Evolutionary conservation across 2,888 invertebrate genomes (phyloP), one percentile per base, ranked within the genome.

Genomic region (Caenorhabditis sulstoni): DNA sequence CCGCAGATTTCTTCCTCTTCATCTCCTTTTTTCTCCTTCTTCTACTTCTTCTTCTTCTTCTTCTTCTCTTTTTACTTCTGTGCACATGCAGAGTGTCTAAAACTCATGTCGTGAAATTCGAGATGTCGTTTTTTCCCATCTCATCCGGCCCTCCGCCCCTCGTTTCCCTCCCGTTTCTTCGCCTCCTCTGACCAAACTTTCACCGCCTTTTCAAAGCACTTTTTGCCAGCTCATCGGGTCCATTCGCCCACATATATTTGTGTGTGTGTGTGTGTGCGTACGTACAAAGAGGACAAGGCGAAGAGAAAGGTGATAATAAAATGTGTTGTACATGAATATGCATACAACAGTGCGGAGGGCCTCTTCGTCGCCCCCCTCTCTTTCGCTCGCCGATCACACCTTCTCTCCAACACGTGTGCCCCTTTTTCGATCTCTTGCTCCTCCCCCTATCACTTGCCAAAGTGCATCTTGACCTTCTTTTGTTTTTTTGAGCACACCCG

Each of bases 51-150:
- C 39, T 58, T n/a, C 41, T 49, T 14, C 49, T 23, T 23, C 16
- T 57, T 49, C 37, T 22, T 47, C 29, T 70, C 55, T 57, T 62
- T 45, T 45, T 62, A 23, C 7, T 71, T 29, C 29, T 7, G 55
- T 47, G 57, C 53, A 55, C 71, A 61, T 55, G 49, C 41, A 55
- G 52, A 47, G 62, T 62, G 47, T 71, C 53, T 47, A 37, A 74
- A 74, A 66, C 66, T 74, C 64, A 58, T 66, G 73, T 74, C 73
- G 65, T 74, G 73, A 65, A 74, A 74, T 66, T 74, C 65, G 66
- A 74, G 66, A 74, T 58, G 73, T 65, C 65, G 73, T 74, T 74
- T 74, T 74, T 65, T 65, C 53, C 62, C 61, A 74, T 66, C 59
- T 61, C 77, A 61, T 53, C 64, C 64, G 29, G 37, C 71, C 62